Evolutionary conservation across 2,888 invertebrate genomes (phyloP), one percentile per base, ranked within the genome.

Genomic region (Agrotis exclamationis): DNA sequence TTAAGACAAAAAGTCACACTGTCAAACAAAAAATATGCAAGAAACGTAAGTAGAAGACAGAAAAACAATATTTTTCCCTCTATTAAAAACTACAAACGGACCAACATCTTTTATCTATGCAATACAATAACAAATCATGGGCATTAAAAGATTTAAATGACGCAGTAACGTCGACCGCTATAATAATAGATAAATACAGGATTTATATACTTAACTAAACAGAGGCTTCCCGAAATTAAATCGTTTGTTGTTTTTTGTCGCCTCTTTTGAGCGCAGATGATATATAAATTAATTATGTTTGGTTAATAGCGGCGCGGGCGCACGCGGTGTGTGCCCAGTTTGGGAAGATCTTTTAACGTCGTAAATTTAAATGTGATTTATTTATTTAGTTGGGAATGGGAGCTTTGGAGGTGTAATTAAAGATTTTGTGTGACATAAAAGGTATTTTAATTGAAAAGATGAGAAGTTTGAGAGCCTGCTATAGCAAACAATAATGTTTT

Each of bases 271-370:
- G 85, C 81, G 70, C 80, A 74, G 82, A 78, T 90, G 91, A 92
- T 93, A 90, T 92, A 93, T 93, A 92, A 94, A 95, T 95, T 94
- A 94, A 95, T 94, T 94, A 92, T 93, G 92, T 94, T 94, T 92
- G 90, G 91, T 92, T 94, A 94, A 94, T 93, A 91, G 92, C 85
- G 86, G 80, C 84, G 81, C 85, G 78, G 79, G 85, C 88, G 86
- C 82, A 76, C 56, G 50, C 82, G 76, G 85, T 58, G 50, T 63
- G 79, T 75, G 77, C 60, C 82, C 82, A 74, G 65, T 76, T 84
- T 67, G 85, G 83, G 73, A 79, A 77, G 72, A 71, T 72, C 39
- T 70, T 64, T 44, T 84, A 78, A 74, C 70, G 78, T 84, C 78
- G 74, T 81, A 82, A 82, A 76, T 82, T 80, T 79, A 76, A n/a